A percentile compares a stretch with the other conserved stretches of the same genome.
Evolutionary conservation across 2,113 vertebrate genomes (phyloP).

Genomic region (Malurus melanocephalus): DNA sequence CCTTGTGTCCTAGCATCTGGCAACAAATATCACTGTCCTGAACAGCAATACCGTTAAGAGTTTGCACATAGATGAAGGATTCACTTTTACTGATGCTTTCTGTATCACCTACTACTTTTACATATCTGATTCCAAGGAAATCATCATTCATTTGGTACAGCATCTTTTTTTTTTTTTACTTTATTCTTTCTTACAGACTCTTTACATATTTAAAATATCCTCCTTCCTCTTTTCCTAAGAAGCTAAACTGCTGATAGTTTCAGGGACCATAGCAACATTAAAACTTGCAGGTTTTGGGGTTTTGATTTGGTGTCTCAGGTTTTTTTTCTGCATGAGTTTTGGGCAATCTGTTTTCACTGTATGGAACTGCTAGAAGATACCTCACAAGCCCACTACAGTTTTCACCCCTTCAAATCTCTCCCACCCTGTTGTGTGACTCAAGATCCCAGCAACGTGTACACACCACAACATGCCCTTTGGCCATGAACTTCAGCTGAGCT

Average conservation of each 20-base stretch:
- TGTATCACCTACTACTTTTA: background rate
- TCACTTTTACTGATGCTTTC: background rate
- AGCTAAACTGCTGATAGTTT: background rate
- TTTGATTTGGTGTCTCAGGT: background rate
- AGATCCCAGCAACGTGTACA: fast-evolving
- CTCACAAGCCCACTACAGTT: background rate
- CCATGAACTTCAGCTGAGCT: background rate
- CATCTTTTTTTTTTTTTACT: background rate
- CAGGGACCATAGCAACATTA: background rate
- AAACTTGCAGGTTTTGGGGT: background rate
- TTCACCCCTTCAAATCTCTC: background rate
- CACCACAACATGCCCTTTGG: background rate
- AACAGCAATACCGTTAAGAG: background rate
- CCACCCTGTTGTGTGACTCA: background rate
- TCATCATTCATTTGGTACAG: background rate
- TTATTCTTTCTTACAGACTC: background rate
- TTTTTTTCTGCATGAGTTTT: background rate
- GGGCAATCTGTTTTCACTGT: background rate
- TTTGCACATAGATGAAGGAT: background rate
- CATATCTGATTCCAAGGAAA: background rate
- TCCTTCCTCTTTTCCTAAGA: background rate
- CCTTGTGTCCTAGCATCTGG: background rate
- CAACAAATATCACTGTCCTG: background rate
- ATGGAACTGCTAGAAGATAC: background rate
- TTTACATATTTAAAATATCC: background rate